Base-by-base conservation (phyloP, 2,113 vertebrate genomes). In the Larimichthys crocea region DNA sequence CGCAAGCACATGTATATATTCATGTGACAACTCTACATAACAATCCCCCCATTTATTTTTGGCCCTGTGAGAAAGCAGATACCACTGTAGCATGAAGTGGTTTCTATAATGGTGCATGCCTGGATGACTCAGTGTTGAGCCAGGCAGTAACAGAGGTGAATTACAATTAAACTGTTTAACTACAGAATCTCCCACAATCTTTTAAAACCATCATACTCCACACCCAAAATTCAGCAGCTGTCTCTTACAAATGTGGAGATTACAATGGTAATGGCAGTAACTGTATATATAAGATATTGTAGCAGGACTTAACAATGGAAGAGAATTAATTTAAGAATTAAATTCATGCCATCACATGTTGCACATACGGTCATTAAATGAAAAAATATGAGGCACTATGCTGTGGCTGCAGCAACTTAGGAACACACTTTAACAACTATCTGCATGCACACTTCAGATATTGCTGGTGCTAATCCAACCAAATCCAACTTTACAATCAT, bases 41-140 rank as follows among this genome's bases (percentile, higher is more conserved):
- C 92, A 94, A 94, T 85, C 80, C 70, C 70, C 20, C 70, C 10
- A 56, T 76, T 91, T 94, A 94, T 95, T 94, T 94, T 91, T 90
- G 93, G 91, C 92, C n/a, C 56, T 55, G 72, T 52, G 86, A 85
- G 91, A 94, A 89, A 92, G 85, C 87, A 92, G 90, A 94, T 90
- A 64, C 69, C 67, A 83, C 90, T 89, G 79, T 91, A 84, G 82
- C 26, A 77, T 84, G 86, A 82, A 92, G 88, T 73, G 78, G 74
- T 65, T 91, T 88, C 89, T 88, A 92, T 90, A 90, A 90, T 50
- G 61, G 86, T 84, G 79, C 62, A 42, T n/a, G 88, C 62, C 77
- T 78, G 71, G 55, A 82, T 89, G 81, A 79, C 82, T 76, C 80
- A 67, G 66, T 63, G 81, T 78, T 59, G 65, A 78, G 85, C 42